Base-by-base conservation (phyloP, 2,888 invertebrate species). In the Thera obeliscata region DNA sequence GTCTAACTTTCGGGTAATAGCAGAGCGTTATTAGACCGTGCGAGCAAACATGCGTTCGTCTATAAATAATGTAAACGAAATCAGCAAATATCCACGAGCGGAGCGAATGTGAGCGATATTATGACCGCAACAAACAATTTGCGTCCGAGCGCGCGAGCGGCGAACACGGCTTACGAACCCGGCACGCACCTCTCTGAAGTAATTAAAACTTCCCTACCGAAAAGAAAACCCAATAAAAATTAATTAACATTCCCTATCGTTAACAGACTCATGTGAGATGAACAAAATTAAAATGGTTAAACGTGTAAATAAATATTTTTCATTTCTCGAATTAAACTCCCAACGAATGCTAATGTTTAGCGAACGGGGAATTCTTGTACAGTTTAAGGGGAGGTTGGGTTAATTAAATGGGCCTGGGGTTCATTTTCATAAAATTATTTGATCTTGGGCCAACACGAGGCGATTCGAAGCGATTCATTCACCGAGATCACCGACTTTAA, bases 391-490 rank as follows among this genome's bases (percentile, higher is more conserved):
- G 88, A 87, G 87, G 85, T 86, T 73, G 88, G 88, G 91, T 91
- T 93, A 92, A 93, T 92, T 93, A 91, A 93, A 93, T 90, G 89
- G 87, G 85, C 86, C 81, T 80, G 78, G 88, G 88, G 87, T 90
- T 89, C 87, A 90, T 90, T 93, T 92, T 91, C 89, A 86, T 89
- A 88, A 88, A 92, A 93, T 92, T 90, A 91, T 92, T 92, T 90
- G 91, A 91, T 90, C 87, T 88, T 85, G 78, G 83, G 79, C 84
- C 85, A 84, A 85, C 84, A 81, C 82, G 79, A 85, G 82, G 78
- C 85, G 83, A 88, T 86, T 86, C 83, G 77, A 79, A 76, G 82
- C 87, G 79, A 88, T 88, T 87, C 88, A 83, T 87, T 85, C 81
- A 76, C 79, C 74, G 78, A 83, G 81, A 87, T 86, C 78, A 78